Percentiles rank a stretch among this genome's conserved stretches.
Evolutionary conservation across 2,888 invertebrate species (phyloP).

Genomic region (Cephus spinipes): DNA sequence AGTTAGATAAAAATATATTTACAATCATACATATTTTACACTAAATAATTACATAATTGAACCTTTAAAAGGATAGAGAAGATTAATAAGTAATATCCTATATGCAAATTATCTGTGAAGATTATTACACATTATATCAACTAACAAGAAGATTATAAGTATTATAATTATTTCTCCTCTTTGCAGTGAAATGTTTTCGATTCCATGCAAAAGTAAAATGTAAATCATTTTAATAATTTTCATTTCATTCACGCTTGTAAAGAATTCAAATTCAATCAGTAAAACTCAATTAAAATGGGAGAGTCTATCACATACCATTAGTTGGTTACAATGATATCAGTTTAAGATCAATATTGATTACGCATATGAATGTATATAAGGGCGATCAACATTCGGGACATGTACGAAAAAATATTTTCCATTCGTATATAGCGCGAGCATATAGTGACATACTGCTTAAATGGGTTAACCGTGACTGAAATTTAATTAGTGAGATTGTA

Average conservation of each 20-base stretch:
- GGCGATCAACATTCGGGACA: conserved; percentile 44
- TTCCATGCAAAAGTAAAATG: background rate
- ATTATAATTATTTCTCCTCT: background rate
- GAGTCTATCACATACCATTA: background rate
- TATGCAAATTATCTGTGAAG: background rate
- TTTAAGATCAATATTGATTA: background rate
- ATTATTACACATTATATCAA: background rate
- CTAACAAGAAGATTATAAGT: background rate
- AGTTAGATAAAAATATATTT: too few relatives aligned
- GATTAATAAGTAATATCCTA: background rate
- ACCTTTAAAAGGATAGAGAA: background rate
- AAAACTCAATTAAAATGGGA: background rate
- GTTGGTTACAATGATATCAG: background rate
- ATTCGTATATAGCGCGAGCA: conserved; percentile 32
- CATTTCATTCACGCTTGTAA: background rate
- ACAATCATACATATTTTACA: too few relatives aligned
- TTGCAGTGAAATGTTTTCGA: background rate
- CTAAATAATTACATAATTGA: background rate
- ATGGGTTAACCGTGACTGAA: conserved; percentile 56
- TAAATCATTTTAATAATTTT: background rate
- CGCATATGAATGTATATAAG: conserved; percentile 35
- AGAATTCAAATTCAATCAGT: background rate
- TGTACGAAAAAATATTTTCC: conserved; percentile 53
- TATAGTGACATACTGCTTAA: conserved; percentile 52
- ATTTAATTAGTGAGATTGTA: conserved; percentile 33